phyloP scores from a whole-genome alignment of 2,797 vertebrate species.

The Decapterus maruadsi region DNA sequence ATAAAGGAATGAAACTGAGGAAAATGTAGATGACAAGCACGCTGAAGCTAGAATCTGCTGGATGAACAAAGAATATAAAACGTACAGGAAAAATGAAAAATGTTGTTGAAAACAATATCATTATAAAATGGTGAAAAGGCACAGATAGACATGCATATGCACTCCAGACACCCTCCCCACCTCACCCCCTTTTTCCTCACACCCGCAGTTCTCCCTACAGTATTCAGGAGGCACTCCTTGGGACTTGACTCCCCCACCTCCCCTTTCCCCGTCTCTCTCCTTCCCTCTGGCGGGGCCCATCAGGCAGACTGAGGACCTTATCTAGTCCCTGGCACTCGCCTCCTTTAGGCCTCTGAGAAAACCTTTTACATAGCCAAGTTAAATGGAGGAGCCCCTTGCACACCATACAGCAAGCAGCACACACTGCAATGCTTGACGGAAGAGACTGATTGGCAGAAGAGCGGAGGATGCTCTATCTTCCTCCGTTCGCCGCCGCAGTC shows the following conservation, averaged over 20 bases:
- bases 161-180: not conserved
- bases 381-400: constrained; percentile 71
- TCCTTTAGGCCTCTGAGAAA: constrained; percentile 78
- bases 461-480: constrained; percentile 79
- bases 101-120: not conserved
- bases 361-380: constrained; percentile 79
- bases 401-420: constrained; percentile 50
- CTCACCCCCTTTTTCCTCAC: not conserved
- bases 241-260: constrained; percentile 41
- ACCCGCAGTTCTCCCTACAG: constrained; percentile 39
- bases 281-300: constrained; percentile 57
- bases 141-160: constrained; percentile 3
- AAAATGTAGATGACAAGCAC: not conserved
- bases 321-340: constrained; percentile 72
- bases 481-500: constrained; percentile 58
- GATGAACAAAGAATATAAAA: not conserved
- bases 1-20: not conserved
- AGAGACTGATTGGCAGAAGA: constrained; percentile 81
- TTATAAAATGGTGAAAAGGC: not conserved
- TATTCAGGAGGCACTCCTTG: constrained; percentile 49
- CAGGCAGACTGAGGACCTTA: constrained; percentile 75
- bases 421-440: constrained; percentile 71
- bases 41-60: not conserved
- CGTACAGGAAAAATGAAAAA: not conserved
- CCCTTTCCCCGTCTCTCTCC: constrained; percentile 29